These are phyloP conservation scores for Megalops cyprinoides DNA, from an alignment of 2,797 vertebrate genomes.

Conservation along the genomic window DNA sequence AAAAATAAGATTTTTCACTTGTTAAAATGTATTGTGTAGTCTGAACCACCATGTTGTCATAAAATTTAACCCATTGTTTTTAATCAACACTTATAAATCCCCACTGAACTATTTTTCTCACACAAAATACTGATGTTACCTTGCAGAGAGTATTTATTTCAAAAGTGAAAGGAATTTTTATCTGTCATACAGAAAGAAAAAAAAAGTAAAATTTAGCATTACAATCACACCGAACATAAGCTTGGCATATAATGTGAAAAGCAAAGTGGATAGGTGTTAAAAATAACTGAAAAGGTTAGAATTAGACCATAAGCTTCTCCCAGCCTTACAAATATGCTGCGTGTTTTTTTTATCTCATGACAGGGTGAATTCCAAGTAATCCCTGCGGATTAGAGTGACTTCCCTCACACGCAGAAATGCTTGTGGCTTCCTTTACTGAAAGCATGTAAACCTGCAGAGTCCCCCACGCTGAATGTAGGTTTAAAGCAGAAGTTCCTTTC, in stretches of 20 bases:
- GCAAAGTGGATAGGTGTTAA: neutral
- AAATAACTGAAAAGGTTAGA: conserved; percentile 22
- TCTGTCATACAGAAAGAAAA: neutral
- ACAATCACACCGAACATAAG: neutral
- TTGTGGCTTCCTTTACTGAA: conserved; percentile 60
- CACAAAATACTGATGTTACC: too few relatives aligned
- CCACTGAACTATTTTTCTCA: too few relatives aligned
- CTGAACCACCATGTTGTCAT: too few relatives aligned
- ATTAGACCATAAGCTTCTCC: conserved; percentile 56
- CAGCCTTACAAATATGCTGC: neutral
- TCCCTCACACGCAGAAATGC: conserved; percentile 61
- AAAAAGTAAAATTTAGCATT: neutral
- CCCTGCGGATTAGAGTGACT: conserved; percentile 60
- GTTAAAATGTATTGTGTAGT: conserved; percentile 51
- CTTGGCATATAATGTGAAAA: neutral
- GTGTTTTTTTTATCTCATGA: neutral
- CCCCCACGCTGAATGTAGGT: conserved; percentile 47
- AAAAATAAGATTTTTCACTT: conserved; percentile 12
- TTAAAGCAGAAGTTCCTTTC: conserved; percentile 71
- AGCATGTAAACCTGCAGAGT: conserved; percentile 57
- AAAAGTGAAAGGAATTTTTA: neutral
- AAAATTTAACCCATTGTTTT: too few relatives aligned
- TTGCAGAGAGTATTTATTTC: too few relatives aligned
- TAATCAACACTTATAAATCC: too few relatives aligned
- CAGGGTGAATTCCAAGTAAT: conserved; percentile 60